A percentile compares a stretch with the other conserved stretches of the same genome.
Conservation (phyloP, 2,888 invertebrate species). For the Julus scanicus region DNA sequence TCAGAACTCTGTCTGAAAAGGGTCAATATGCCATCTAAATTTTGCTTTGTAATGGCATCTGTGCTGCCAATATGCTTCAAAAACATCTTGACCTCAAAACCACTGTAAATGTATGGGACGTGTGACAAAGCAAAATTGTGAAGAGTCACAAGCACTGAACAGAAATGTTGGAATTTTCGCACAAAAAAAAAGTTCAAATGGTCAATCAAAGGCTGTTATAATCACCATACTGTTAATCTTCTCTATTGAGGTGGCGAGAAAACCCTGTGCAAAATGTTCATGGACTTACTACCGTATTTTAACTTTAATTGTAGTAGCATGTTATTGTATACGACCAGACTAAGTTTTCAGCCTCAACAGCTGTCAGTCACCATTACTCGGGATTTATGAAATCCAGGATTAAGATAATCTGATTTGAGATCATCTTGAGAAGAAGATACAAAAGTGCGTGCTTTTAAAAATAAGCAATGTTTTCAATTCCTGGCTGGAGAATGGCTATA, state of each 20-base stretch:
- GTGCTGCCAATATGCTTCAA: conserved; percentile 15
- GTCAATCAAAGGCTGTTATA: background rate
- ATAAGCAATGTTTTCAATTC: background rate
- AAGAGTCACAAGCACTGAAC: background rate
- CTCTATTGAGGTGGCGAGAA: background rate
- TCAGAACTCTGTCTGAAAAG: background rate
- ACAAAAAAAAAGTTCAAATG: background rate
- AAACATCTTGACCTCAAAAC: background rate
- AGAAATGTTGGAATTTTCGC: background rate
- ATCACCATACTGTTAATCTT: background rate
- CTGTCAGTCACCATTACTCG: conserved; percentile 7
- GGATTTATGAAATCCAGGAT: conserved; percentile 18
- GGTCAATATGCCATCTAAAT: background rate
- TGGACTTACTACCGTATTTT: conserved; percentile 2
- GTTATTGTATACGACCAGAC: background rate
- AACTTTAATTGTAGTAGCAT: conserved; percentile 6
- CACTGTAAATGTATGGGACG: background rate
- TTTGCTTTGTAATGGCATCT: conserved; percentile 6
- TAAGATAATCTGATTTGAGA: conserved; percentile 20
- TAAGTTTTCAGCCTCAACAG: background rate
- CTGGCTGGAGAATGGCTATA: background rate
- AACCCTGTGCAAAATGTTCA: background rate
- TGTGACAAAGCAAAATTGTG: background rate
- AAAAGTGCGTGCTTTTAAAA: conserved; percentile 21
- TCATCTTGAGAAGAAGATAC: background rate